A percentile compares a stretch with the other conserved stretches of the same genome.
These are phyloP conservation scores for Rhineura floridana DNA, from an alignment of 2,113 vertebrate species.

Conservation along the genomic window DNA sequence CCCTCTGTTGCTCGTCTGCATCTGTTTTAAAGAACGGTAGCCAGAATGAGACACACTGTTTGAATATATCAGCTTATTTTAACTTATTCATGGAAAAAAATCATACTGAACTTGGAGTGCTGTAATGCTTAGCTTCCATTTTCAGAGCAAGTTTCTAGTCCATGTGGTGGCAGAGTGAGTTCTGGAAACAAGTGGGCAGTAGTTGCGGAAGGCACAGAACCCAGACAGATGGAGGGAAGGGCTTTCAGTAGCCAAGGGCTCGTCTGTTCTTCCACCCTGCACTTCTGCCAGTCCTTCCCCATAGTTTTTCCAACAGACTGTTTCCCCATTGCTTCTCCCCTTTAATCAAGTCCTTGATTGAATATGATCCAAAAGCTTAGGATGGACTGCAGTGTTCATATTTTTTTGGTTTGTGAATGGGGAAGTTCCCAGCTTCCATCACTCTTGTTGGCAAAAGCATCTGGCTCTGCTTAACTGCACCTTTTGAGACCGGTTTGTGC, in stretches of 20 bases:
- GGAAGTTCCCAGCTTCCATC: background rate
- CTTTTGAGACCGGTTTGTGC: background rate
- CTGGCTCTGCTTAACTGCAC: background rate
- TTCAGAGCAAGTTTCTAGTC: background rate
- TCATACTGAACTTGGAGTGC: too few species aligned
- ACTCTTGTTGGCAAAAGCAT: background rate
- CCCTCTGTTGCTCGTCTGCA: too few species aligned
- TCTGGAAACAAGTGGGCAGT: background rate
- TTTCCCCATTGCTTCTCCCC: background rate
- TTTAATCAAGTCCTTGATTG: background rate
- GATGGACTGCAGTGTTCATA: rapidly evolving
- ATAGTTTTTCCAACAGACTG: background rate
- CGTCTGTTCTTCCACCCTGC: background rate
- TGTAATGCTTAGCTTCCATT: background rate
- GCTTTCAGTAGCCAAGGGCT: background rate
- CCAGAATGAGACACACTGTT: too few species aligned
- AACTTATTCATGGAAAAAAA: too few species aligned
- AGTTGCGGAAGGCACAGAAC: background rate
- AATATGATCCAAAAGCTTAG: background rate
- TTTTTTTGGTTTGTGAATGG: background rate
- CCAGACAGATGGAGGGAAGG: background rate
- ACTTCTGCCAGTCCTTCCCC: background rate
- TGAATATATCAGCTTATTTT: too few species aligned
- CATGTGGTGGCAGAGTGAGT: background rate
- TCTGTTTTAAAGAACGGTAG: too few species aligned